Evolutionary conservation across 2,797 vertebrate species (phyloP).

Genomic region (Mormyrus proboscirostris): DNA sequence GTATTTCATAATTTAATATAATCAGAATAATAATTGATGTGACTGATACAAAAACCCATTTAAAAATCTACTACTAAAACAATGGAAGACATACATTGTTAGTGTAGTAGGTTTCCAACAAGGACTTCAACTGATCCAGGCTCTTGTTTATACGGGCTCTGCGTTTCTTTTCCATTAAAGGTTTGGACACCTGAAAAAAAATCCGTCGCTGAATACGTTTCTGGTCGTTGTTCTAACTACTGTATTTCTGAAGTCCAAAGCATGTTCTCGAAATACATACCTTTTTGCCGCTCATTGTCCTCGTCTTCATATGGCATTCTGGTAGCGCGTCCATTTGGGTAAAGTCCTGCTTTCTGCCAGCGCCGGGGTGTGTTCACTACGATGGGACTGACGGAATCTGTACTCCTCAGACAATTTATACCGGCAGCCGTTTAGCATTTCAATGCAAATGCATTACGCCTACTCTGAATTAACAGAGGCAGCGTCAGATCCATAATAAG

Average conservation of each 20-base stretch:
- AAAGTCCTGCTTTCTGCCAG: constrained; percentile 22
- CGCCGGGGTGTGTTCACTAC: constrained; percentile 12
- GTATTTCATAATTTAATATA: neutral
- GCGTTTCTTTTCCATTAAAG: constrained; percentile 83
- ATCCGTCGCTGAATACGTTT: neutral
- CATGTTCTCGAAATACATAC: constrained; percentile 34
- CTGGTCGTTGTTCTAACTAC: neutral
- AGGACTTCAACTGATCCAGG: constrained; percentile 71
- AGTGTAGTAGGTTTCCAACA: constrained; percentile 74
- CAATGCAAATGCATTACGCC: constrained; percentile 53
- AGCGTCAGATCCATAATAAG: neutral
- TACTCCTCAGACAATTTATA: constrained; percentile 58
- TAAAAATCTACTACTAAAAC: neutral
- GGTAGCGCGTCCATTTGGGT: constrained; percentile 54
- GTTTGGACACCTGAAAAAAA: constrained; percentile 71
- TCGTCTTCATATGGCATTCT: constrained; percentile 47
- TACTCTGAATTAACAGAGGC: constrained; percentile 34
- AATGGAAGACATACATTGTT: constrained; percentile 63
- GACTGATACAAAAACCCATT: neutral
- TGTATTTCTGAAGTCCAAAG: neutral
- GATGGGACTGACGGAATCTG: constrained; percentile 33
- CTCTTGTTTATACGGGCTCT: constrained; percentile 79
- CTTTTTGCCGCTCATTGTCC: constrained; percentile 50
- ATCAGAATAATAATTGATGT: neutral
- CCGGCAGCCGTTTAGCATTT: constrained; percentile 70